Conservation (phyloP, 2,888 invertebrate species). For the Eristalinus sepulchralis region DNA sequence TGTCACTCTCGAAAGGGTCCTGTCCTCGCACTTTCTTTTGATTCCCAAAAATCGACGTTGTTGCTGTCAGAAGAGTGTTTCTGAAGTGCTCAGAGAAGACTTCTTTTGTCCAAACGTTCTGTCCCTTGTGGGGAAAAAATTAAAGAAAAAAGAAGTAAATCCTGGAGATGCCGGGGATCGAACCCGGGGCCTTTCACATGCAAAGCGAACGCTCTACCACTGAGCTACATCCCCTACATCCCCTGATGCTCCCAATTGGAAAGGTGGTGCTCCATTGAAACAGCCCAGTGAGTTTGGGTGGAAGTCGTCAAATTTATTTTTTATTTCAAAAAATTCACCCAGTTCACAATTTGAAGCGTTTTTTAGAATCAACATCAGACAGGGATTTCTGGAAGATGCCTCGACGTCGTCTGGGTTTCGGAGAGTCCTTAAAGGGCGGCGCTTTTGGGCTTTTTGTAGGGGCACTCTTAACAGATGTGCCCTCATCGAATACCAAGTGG, state of each 20-base stretch:
- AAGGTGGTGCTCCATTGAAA: neutral
- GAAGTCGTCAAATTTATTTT: neutral
- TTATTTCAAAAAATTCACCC: neutral
- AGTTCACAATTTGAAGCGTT: neutral
- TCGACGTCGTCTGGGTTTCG: neutral
- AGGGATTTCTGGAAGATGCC: neutral
- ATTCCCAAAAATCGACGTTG: no score
- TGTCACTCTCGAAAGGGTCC: no score
- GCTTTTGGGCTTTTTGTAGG: neutral
- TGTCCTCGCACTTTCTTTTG: no score
- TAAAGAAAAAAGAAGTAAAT: neutral
- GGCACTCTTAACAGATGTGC: neutral
- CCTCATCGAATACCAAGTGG: no score
- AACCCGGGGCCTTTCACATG: conserved; percentile 78
- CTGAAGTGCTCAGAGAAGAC: no score
- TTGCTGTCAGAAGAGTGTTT: no score
- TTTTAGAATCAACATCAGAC: neutral
- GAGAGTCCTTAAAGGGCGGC: neutral
- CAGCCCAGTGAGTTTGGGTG: neutral
- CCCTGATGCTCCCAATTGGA: neutral
- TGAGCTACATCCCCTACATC: conserved; percentile 76
- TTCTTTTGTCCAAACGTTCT: no score
- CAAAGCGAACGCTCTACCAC: conserved; percentile 78
- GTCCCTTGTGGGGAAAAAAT: neutral
- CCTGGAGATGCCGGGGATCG: conserved; percentile 77